Conservation (phyloP, 53 echinoderm and acorn worm species). For the Echinarachnius parma region DNA sequence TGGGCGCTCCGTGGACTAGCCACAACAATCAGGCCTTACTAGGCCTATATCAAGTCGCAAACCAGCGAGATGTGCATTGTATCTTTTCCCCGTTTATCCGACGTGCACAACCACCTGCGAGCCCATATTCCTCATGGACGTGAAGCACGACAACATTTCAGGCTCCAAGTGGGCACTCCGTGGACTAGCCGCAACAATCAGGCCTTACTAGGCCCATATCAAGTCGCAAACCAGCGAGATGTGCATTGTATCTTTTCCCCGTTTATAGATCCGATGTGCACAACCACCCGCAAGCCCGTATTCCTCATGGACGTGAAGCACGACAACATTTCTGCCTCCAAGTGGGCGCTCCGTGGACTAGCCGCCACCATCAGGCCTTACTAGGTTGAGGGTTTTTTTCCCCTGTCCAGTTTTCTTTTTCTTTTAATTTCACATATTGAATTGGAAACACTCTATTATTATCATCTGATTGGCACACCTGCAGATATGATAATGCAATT, state of each 20-base stretch:
- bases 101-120: constrained; percentile 72
- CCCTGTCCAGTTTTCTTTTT: no score
- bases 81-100: constrained; percentile 90
- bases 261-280: constrained; percentile 77
- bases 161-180: constrained; percentile 80
- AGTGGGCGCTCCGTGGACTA: constrained; percentile 85
- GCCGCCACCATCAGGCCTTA: constrained; percentile 94
- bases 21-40: no score
- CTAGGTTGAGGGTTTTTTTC: no score
- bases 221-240: constrained; percentile 61
- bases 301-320: constrained; percentile 89
- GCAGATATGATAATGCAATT: no score
- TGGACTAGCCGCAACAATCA: constrained; percentile 87
- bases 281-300: constrained; percentile 72
- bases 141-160: constrained; percentile 82
- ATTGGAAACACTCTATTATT: no score
- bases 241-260: no score
- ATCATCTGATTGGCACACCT: no score
- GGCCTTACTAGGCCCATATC: constrained; percentile 76
- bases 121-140: constrained; percentile 85
- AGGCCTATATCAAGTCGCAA: constrained; percentile 48
- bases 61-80: constrained; percentile 70
- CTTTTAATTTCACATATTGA: no score
- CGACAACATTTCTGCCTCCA: constrained; percentile 73
- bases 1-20: no score